Conservation (phyloP, 2,797 vertebrate species). For the Danio choprae region DNA sequence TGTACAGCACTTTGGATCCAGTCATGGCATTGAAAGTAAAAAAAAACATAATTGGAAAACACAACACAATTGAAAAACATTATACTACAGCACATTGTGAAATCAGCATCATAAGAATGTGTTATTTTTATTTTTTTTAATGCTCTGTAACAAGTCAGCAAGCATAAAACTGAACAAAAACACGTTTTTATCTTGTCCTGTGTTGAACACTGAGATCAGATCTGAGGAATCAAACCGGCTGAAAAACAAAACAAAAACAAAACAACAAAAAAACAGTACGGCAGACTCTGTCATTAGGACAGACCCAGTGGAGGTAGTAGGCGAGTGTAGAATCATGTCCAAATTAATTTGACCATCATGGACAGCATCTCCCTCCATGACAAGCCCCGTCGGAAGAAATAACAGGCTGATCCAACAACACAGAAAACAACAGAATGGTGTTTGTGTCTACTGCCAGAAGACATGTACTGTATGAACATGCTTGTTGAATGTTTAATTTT, state of each 20-base stretch:
- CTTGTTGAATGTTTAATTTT: background rate
- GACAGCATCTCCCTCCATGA: conserved; percentile 14
- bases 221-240: background rate
- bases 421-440: conserved; percentile 9
- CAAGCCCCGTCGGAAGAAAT: background rate
- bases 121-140: no score
- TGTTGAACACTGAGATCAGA: background rate
- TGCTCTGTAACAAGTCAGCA: background rate
- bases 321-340: background rate
- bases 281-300: background rate
- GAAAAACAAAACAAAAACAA: background rate
- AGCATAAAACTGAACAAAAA: background rate
- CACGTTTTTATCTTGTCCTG: background rate
- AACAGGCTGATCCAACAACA: background rate
- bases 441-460: background rate
- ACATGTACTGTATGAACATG: background rate
- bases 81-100: background rate
- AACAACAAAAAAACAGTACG: background rate
- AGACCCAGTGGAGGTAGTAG: conserved; percentile 3
- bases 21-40: no score
- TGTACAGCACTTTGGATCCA: no score
- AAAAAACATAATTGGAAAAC: no score
- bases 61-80: no score
- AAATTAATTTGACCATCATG: conserved; percentile 18
- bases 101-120: background rate